Evolutionary conservation across 2,113 vertebrate species (phyloP), one percentile per base, ranked within the genome.

Genomic region (Gasterosteus aculeatus): DNA sequence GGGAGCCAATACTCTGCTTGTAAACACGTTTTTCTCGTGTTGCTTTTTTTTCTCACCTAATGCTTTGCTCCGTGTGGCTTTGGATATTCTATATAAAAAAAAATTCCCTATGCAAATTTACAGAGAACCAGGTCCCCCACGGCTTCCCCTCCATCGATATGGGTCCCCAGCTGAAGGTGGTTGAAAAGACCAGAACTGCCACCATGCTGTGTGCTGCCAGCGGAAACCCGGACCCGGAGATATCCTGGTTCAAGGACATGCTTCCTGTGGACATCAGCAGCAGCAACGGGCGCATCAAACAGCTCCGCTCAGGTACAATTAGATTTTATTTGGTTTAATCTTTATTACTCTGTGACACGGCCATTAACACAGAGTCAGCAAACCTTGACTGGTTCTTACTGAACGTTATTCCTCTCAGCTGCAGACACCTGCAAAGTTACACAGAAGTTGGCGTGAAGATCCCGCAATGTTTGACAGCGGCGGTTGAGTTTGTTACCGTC

Each of bases 221-320:
- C 0, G 98, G 98, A 3, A 98, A 98, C 86, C 98, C 98, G 0
- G 98, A 99, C 75, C 98, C 98, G 0, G 97, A 99, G 90, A 99
- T 99, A 91, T 94, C 96, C 74, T 99, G 98, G 98, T 99, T 96
- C 91, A 99, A 99, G 89, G 98, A 99, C 89, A 99, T 99, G 89
- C 93, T 99, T 79, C 98, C 98, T 0, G 97, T 99, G 1, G 98
- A 99, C 87, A 97, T 96, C 3, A 93, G 95, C 63, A 94, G 93
- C 53, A 98, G 96, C 95, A 97, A 97, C 0, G 97, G 98, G 2
- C 94, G 98, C 74, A 98, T 99, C 91, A 98, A 98, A 80, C 98
- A 99, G 65, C 97, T 99, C 62, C 97, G 97, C 69, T 99, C 98
- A 95, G 98, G 98, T 99, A 95, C 84, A 87, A 16, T 35, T 47